Evolutionary conservation across 2,113 vertebrate species (phyloP).

Genomic region (Chauna torquata): DNA sequence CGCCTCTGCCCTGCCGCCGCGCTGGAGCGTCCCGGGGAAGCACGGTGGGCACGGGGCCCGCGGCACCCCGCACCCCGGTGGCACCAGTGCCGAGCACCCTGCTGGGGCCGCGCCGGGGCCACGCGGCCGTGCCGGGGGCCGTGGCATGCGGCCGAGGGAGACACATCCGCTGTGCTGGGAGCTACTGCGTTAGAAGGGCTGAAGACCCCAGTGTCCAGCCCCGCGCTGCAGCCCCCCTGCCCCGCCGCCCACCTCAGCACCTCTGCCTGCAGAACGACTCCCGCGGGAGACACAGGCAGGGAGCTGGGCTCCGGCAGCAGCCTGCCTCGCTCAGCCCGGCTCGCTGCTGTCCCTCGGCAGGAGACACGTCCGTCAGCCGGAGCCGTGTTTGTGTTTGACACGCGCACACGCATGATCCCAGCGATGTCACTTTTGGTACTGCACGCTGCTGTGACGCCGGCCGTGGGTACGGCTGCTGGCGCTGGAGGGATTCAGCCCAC

Average conservation of each 20-base stretch:
- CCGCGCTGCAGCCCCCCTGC: not conserved
- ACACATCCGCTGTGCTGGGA: not conserved
- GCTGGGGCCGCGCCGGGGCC: not conserved
- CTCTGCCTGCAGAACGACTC: not conserved
- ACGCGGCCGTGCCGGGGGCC: not conserved
- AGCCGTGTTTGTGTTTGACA: not conserved
- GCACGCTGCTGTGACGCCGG: not conserved
- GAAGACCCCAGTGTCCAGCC: not conserved
- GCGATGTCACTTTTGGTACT: constrained; percentile 39
- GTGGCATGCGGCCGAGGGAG: not conserved
- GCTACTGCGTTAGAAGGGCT: not conserved
- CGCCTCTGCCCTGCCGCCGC: not conserved
- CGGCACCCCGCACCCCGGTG: not conserved
- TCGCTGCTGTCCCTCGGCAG: not conserved
- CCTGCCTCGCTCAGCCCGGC: not conserved
- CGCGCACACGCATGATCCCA: not conserved
- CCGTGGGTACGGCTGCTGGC: not conserved
- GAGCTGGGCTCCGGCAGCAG: not conserved
- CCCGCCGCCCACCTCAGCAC: not conserved
- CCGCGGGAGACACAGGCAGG: not conserved
- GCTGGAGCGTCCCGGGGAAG: not conserved
- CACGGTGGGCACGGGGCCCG: not conserved
- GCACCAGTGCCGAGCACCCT: not conserved
- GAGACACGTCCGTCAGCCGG: not conserved
- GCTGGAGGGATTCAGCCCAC: constrained; percentile 38